Evolutionary conservation across 2,888 invertebrate species (phyloP).

Genomic region (Cerastoderma edule): DNA sequence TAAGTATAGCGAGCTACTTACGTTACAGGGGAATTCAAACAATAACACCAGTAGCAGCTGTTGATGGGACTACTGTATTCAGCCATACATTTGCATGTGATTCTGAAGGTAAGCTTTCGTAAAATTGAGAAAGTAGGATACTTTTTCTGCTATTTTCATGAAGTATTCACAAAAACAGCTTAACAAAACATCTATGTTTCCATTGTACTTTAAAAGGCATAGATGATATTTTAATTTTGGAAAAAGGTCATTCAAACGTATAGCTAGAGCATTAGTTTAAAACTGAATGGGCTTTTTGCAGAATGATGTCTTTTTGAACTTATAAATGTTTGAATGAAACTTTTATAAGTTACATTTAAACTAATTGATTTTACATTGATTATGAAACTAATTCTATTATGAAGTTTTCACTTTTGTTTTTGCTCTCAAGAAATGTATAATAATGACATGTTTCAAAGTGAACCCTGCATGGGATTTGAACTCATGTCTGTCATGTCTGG

Average conservation of each 20-base stretch:
- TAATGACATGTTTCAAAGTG: too few relatives aligned
- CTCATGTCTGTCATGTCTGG: too few relatives aligned
- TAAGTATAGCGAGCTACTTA: slow-evolving; percentile 16
- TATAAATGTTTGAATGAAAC: too few relatives aligned
- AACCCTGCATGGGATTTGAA: too few relatives aligned
- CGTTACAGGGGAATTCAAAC: slow-evolving; percentile 19
- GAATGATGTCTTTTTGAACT: too few relatives aligned
- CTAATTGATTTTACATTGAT: too few relatives aligned
- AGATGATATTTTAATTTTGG: not conserved
- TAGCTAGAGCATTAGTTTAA: not conserved
- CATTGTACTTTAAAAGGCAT: not conserved
- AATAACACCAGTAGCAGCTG: slow-evolving; percentile 11
- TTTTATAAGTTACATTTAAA: too few relatives aligned
- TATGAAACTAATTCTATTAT: too few relatives aligned
- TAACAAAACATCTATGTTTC: not conserved
- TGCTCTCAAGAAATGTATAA: too few relatives aligned
- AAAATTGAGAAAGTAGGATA: not conserved
- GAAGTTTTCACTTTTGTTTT: too few relatives aligned
- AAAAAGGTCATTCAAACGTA: not conserved
- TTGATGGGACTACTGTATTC: slow-evolving; percentile 1
- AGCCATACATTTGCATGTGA: not conserved
- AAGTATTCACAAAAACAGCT: not conserved
- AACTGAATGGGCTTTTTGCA: not conserved
- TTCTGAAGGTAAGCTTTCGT: not conserved
- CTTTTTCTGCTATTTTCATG: not conserved